Conservation (phyloP, 2,888 invertebrate genomes). For the Phyto melanocephala region DNA sequence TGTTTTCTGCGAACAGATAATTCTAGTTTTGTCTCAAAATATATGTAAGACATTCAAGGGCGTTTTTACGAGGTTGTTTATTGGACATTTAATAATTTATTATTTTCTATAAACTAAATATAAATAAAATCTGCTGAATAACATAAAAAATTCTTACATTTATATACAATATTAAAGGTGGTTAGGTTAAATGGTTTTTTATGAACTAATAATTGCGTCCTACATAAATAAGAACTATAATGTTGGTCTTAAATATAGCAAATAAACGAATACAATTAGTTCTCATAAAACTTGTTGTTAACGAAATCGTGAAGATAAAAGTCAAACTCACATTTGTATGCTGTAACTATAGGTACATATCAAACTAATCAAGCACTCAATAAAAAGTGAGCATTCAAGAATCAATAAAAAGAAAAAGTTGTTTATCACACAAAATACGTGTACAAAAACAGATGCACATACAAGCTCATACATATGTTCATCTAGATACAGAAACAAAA, state of each 20-base stretch:
- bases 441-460: neutral
- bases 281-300: conserved; percentile 25
- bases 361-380: conserved; percentile 37
- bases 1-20: too few relatives aligned
- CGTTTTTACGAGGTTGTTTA: too few relatives aligned
- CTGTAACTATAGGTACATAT: conserved; percentile 42
- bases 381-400: conserved; percentile 57
- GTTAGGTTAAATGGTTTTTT: too few relatives aligned
- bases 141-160: too few relatives aligned
- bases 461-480: neutral
- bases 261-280: neutral
- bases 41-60: too few relatives aligned
- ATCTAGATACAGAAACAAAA: neutral
- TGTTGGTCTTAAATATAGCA: neutral
- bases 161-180: too few relatives aligned
- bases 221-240: too few relatives aligned
- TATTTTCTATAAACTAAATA: too few relatives aligned
- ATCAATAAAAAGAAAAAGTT: conserved; percentile 66
- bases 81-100: too few relatives aligned
- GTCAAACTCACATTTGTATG: conserved; percentile 28
- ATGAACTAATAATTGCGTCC: too few relatives aligned
- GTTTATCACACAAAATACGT: conserved; percentile 26
- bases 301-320: conserved; percentile 1
- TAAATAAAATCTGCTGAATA: too few relatives aligned
- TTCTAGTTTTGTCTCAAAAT: too few relatives aligned